A percentile compares a stretch with the other conserved stretches of the same genome.
phyloP scores from a whole-genome alignment of 1,140 invertebrate species.

The Agrypnia vestita region DNA sequence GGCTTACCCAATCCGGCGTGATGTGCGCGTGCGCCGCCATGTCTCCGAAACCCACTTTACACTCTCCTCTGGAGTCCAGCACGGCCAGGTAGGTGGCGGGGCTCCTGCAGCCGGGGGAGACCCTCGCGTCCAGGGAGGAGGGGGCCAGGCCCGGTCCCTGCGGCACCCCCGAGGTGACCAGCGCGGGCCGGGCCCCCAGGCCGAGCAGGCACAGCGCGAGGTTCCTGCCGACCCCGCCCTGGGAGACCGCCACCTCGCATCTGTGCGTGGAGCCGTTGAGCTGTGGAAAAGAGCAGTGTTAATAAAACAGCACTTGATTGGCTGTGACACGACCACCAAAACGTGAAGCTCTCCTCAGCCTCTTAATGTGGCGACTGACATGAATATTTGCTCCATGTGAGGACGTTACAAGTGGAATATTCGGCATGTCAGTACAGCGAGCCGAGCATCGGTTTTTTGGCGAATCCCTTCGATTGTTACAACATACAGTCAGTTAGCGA shows the following conservation, averaged over 20 bases:
- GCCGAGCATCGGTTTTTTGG: too few relatives aligned
- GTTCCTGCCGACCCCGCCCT: slow-evolving; percentile 93
- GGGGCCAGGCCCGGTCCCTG: slow-evolving; percentile 64
- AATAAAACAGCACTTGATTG: not conserved
- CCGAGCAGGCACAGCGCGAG: slow-evolving; percentile 88
- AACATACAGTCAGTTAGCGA: too few relatives aligned
- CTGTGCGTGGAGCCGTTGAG: slow-evolving; percentile 85
- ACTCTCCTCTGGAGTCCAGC: slow-evolving; percentile 83
- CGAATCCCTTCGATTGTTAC: too few relatives aligned
- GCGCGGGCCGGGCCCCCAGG: slow-evolving; percentile 78
- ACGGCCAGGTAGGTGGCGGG: slow-evolving; percentile 86
- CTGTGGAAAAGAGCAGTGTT: slow-evolving; percentile 69
- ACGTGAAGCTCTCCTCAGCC: not conserved
- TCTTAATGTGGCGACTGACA: not conserved
- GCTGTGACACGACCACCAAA: not conserved
- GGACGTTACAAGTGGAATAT: not conserved
- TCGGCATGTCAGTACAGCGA: too few relatives aligned
- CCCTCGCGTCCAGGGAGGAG: slow-evolving; percentile 63
- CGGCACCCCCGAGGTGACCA: slow-evolving; percentile 81
- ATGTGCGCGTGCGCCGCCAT: slow-evolving; percentile 87
- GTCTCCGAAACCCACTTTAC: slow-evolving; percentile 86
- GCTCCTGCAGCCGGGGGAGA: too few relatives aligned
- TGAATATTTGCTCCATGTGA: not conserved
- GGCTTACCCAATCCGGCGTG: slow-evolving; percentile 75
- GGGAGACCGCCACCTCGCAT: slow-evolving; percentile 76